Conservation (phyloP, 1,140 invertebrate genomes). For the Trichonephila clavata region DNA sequence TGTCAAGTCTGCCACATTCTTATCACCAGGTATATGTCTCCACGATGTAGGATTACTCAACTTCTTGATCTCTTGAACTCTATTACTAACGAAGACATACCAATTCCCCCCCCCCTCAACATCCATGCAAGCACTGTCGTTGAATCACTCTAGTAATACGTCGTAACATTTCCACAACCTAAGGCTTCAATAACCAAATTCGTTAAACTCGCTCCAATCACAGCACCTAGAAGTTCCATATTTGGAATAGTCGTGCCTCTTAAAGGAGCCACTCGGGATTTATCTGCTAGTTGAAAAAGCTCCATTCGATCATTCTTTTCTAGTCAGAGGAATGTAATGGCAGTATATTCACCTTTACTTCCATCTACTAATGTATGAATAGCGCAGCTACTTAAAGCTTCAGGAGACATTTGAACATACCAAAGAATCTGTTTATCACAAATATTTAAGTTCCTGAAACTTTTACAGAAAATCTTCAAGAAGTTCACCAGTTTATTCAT, state of each 20-base stretch:
- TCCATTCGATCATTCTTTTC: not conserved
- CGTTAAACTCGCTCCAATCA: not conserved
- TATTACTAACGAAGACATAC: not conserved
- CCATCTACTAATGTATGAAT: not conserved
- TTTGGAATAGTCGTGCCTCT: constrained; percentile 17
- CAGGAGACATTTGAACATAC: too few relatives aligned
- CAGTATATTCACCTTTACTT: not conserved
- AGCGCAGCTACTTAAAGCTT: too few relatives aligned
- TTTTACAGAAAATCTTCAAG: too few relatives aligned
- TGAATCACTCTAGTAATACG: constrained; percentile 3
- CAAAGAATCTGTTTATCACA: too few relatives aligned
- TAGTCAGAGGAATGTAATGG: not conserved
- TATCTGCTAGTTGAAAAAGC: not conserved
- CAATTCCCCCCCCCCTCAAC: not conserved
- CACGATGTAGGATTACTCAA: too few relatives aligned
- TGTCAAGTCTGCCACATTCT: too few relatives aligned
- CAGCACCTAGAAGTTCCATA: constrained; percentile 22
- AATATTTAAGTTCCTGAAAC: too few relatives aligned
- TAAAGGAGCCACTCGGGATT: not conserved
- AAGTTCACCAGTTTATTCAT: too few relatives aligned
- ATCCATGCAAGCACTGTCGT: not conserved
- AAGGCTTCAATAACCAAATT: not conserved
- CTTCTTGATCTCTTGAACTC: not conserved
- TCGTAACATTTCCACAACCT: not conserved
- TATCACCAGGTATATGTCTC: too few relatives aligned